These are phyloP conservation scores for Hippocampus mohnikei DNA, from an alignment of 2,113 vertebrate species.

Conservation along the genomic window DNA sequence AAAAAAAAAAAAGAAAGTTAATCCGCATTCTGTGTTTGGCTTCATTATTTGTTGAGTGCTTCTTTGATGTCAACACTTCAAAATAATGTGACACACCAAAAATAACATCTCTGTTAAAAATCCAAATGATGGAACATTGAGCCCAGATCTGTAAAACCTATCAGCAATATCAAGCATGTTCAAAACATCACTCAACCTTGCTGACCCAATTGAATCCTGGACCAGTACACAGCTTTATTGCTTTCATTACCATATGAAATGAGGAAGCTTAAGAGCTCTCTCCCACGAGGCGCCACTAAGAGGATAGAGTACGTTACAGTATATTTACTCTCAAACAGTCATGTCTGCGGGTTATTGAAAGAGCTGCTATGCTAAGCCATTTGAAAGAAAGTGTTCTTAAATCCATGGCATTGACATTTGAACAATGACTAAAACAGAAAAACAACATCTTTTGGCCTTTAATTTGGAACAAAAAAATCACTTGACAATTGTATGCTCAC, in stretches of 20 bases:
- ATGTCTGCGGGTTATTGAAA: conserved; percentile 1
- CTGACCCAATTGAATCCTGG: not conserved
- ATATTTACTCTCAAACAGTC: conserved; percentile 9
- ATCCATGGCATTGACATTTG: not conserved
- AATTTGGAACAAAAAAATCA: not conserved
- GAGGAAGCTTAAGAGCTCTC: conserved; percentile 2
- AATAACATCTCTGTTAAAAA: not conserved
- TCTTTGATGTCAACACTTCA: not conserved
- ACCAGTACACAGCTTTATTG: not conserved
- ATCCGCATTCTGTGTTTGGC: not conserved
- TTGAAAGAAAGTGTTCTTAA: not conserved
- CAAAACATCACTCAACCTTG: not conserved
- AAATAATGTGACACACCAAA: not conserved
- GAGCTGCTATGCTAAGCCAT: conserved; percentile 1
- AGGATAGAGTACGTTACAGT: not conserved
- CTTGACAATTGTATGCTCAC: not conserved
- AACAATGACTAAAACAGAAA: not conserved
- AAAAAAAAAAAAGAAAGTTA: too few species aligned
- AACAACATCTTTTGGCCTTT: not conserved
- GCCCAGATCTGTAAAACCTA: not conserved
- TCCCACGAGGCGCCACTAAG: not conserved
- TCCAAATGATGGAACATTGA: not conserved
- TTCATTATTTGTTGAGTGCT: not conserved
- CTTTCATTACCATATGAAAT: conserved; percentile 19
- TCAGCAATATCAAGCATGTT: not conserved